Conservation (phyloP, 2,888 invertebrate genomes). For the Xestia sexstrigata region DNA sequence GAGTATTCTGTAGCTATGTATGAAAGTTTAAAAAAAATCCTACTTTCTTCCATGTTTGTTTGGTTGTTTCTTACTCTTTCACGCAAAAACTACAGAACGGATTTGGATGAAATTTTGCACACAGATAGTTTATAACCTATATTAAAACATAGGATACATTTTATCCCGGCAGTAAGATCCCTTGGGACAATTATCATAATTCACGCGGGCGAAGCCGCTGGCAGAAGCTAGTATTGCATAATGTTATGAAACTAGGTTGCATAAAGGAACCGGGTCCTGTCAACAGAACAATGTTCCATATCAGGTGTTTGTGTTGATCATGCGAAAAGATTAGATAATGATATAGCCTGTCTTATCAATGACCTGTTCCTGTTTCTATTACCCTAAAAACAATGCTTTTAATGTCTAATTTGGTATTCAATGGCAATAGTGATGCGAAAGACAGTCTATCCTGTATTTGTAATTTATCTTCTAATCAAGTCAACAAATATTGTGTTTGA, state of each 20-base stretch:
- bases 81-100: too few relatives aligned
- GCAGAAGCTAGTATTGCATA: neutral
- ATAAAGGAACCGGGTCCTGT: constrained; percentile 23
- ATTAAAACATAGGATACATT: too few relatives aligned
- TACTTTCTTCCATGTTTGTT: too few relatives aligned
- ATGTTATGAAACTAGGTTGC: constrained; percentile 22
- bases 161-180: too few relatives aligned
- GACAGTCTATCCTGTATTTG: neutral
- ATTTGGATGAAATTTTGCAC: too few relatives aligned
- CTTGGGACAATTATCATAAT: too few relatives aligned
- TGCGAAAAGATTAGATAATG: constrained; percentile 48
- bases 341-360: constrained; percentile 43
- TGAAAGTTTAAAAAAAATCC: neutral
- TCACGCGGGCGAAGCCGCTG: too few relatives aligned
- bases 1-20: neutral
- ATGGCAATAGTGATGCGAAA: neutral
- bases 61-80: too few relatives aligned
- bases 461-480: neutral
- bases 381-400: neutral
- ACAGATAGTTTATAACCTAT: too few relatives aligned
- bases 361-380: constrained; percentile 30
- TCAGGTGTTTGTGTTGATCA: constrained; percentile 24
- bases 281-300: constrained; percentile 29
- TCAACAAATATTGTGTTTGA: neutral
- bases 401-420: neutral